A percentile compares a stretch with the other conserved stretches of the same genome.
Evolutionary conservation across 2,797 vertebrate species (phyloP).

Genomic region (Diglossa cyanea): DNA sequence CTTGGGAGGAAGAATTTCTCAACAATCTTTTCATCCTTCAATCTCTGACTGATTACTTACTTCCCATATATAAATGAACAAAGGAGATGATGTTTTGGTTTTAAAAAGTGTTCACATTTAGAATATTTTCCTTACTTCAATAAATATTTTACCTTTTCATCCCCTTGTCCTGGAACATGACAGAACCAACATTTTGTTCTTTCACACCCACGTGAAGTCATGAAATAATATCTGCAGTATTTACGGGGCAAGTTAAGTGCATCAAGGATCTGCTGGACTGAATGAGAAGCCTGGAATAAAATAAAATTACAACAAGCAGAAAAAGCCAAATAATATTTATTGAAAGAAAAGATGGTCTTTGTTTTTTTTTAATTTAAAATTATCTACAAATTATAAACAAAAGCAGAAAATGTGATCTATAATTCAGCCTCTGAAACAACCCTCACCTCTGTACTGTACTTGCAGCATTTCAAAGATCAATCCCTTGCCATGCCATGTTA

Average conservation of each 20-base stretch:
- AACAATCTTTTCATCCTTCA: neutral
- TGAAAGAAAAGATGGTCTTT: neutral
- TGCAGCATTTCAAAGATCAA: neutral
- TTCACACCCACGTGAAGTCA: constrained; percentile 78
- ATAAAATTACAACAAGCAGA: neutral
- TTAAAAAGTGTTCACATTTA: neutral
- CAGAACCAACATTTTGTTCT: constrained; percentile 79
- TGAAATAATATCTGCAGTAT: constrained; percentile 90
- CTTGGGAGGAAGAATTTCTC: neutral
- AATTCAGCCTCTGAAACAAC: neutral
- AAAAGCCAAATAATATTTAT: neutral
- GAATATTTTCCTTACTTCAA: neutral
- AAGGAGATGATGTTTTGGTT: neutral
- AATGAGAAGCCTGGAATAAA: constrained; percentile 22
- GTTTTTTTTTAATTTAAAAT: neutral
- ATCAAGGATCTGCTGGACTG: constrained; percentile 56
- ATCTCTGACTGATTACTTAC: neutral
- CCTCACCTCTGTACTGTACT: neutral
- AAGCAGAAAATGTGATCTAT: neutral
- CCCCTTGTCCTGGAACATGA: constrained; percentile 81
- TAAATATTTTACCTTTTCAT: constrained; percentile 85
- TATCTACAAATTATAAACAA: neutral
- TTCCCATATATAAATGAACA: neutral
- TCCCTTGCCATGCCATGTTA: neutral
- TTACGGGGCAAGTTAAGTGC: constrained; percentile 65